A percentile compares a stretch with the other conserved stretches of the same genome.
Evolutionary conservation across 2,888 invertebrate genomes (phyloP).

Genomic region (Agriotes lineatus): DNA sequence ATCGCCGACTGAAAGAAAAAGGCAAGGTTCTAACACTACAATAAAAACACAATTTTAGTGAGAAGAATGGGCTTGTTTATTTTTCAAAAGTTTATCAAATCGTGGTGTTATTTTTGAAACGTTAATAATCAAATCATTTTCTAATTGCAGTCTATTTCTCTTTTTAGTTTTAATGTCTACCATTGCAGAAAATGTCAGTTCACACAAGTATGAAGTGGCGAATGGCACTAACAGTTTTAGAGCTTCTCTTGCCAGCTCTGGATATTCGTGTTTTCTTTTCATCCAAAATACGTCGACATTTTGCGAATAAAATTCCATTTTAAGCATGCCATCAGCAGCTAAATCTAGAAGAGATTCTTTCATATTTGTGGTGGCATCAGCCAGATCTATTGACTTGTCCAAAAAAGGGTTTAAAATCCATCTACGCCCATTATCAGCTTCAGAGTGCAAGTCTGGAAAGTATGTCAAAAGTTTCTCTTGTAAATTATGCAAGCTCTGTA

Average conservation of each 20-base stretch:
- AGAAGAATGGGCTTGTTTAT: too few relatives aligned
- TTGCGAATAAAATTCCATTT: constrained; percentile 46
- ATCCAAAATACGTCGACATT: constrained; percentile 51
- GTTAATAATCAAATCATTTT: too few relatives aligned
- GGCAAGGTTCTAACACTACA: too few relatives aligned
- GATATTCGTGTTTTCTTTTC: constrained; percentile 54
- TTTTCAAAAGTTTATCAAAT: too few relatives aligned
- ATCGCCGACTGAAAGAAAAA: too few relatives aligned
- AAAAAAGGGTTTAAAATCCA: constrained; percentile 54
- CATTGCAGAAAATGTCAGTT: constrained; percentile 50
- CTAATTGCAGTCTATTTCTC: constrained; percentile 53
- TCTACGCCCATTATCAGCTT: constrained; percentile 53
- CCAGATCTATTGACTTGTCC: constrained; percentile 51
- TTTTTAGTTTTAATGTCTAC: constrained; percentile 53
- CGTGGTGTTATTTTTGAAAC: too few relatives aligned
- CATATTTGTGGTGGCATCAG: constrained; percentile 52
- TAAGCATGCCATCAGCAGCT: constrained; percentile 52
- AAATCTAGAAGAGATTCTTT: constrained; percentile 52
- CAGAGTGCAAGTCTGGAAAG: constrained; percentile 47
- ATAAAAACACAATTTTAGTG: too few relatives aligned
- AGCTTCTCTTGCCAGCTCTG: constrained; percentile 38
- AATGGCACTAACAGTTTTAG: constrained; percentile 22
- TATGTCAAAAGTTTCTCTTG: constrained; percentile 50
- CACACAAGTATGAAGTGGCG: constrained; percentile 15
- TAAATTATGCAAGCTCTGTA: constrained; percentile 53